Evolutionary conservation across 2,113 vertebrate species (phyloP), one percentile per base, ranked within the genome.

Genomic region (Nibea coibor): DNA sequence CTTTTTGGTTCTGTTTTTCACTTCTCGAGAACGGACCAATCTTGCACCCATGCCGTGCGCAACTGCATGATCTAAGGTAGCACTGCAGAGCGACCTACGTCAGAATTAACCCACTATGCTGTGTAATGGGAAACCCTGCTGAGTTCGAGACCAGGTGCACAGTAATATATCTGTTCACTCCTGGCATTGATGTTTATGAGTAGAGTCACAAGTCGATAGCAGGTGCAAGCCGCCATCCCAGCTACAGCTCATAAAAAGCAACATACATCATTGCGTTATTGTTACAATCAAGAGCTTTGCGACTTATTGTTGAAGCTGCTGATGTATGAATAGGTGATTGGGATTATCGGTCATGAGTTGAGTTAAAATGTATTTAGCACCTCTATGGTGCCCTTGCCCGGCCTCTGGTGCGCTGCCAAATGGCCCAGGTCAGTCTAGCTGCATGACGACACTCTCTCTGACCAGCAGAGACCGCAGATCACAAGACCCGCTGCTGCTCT

Each of bases 141-240:
- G 80, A 63, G 74, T 72, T 68, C 10, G 68, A 77, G 74, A 84
- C 87, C 90, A 91, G 89, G 86, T 90, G 89, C 89, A 31, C 47
- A 42, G 86, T 28, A 84, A 90, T 71, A 72, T 73, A 87, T 87
- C 84, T 51, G 68, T 63, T 63, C 64, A 51, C 50, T 50, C 24
- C 66, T 64, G 56, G 72, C 80, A 82, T 2, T 56, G 70, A 85
- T 79, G 78, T 88, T 90, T 84, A 87, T 75, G 83, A 80, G 69
- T 51, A 42, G 17, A 47, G 85, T 88, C 90, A 87, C 75, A 66
- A 76, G 86, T 20, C n/a, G 43, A 78, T 50, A 69, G 89, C 91
- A 92, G 91, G 82, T 91, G 87, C 81, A 42, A 65, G 39, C 57
- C 24, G 61, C 66, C 50, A 3, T 59, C 67, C 10, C 15, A 28